phyloP scores from a whole-genome alignment of 2,113 vertebrate species.

The Hippocampus comes region DNA sequence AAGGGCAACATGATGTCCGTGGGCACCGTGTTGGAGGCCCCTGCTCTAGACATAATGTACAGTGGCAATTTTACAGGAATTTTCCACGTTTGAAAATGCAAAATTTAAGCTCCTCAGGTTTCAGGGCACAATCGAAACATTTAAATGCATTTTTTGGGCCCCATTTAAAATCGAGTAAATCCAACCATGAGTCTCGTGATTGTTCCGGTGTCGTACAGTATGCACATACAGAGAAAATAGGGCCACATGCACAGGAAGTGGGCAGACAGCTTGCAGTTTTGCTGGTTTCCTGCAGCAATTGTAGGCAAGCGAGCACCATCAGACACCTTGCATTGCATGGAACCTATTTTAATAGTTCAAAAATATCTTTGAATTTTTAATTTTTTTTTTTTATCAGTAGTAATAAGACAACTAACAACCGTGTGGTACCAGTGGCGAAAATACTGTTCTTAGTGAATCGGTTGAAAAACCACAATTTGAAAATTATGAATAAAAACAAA shows the following conservation, averaged over 20 bases:
- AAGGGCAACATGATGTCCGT: too few species aligned
- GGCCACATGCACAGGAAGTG: slow-evolving; percentile 48
- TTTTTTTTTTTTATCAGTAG: too few species aligned
- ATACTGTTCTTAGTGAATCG: background rate
- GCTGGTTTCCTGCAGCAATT: slow-evolving; percentile 54
- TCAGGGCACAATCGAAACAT: too few species aligned
- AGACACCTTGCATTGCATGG: background rate
- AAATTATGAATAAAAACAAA: background rate
- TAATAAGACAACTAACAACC: too few species aligned
- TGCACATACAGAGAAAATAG: background rate
- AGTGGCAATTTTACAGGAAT: too few species aligned
- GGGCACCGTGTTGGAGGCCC: too few species aligned
- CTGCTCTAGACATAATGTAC: too few species aligned
- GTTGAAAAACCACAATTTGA: background rate
- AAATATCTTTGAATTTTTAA: background rate
- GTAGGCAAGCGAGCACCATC: background rate
- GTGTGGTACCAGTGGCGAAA: background rate
- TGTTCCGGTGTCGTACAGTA: background rate
- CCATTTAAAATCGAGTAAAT: background rate
- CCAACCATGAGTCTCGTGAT: background rate
- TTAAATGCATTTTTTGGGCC: background rate
- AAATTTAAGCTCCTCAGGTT: too few species aligned
- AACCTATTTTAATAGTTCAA: background rate
- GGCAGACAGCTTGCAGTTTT: slow-evolving; percentile 22
- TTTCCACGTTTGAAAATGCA: too few species aligned